Evolutionary conservation across 2,113 vertebrate genomes (phyloP).

Genomic region (Pedionomus torquatus): DNA sequence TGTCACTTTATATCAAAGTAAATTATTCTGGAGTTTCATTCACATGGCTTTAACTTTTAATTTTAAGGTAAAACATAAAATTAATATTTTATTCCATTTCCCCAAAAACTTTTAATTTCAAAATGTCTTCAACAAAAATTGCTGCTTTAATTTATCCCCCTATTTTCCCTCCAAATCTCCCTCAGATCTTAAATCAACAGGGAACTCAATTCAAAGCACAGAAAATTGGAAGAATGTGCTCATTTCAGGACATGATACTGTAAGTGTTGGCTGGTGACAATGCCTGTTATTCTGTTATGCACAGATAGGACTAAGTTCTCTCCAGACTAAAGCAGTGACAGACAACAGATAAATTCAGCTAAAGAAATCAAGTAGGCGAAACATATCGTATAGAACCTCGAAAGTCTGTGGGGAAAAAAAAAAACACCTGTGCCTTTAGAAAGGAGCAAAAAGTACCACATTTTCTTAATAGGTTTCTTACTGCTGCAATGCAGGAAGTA

Average conservation of each 20-base stretch:
- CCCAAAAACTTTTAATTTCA: not conserved
- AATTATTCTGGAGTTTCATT: not conserved
- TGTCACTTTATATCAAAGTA: constrained; percentile 7
- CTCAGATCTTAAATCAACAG: not conserved
- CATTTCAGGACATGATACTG: not conserved
- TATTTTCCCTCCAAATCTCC: not conserved
- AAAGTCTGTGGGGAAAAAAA: not conserved
- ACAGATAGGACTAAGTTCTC: not conserved
- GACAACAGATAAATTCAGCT: not conserved
- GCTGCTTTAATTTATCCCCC: not conserved
- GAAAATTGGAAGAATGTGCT: not conserved
- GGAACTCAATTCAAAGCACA: not conserved
- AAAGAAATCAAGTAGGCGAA: constrained; percentile 7
- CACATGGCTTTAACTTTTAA: not conserved
- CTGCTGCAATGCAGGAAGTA: not conserved
- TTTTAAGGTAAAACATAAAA: not conserved
- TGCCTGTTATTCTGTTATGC: not conserved
- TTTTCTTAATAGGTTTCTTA: not conserved
- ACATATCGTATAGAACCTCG: no score
- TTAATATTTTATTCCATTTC: not conserved
- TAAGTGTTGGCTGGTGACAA: not conserved
- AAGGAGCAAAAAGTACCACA: not conserved
- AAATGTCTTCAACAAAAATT: not conserved
- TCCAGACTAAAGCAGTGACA: not conserved
- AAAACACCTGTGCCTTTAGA: not conserved